Evolutionary conservation across 92 coral and sea anemone species (phyloP), one percentile per base, ranked within the genome.

Genomic region (Hydrozoanthus gracilis): DNA sequence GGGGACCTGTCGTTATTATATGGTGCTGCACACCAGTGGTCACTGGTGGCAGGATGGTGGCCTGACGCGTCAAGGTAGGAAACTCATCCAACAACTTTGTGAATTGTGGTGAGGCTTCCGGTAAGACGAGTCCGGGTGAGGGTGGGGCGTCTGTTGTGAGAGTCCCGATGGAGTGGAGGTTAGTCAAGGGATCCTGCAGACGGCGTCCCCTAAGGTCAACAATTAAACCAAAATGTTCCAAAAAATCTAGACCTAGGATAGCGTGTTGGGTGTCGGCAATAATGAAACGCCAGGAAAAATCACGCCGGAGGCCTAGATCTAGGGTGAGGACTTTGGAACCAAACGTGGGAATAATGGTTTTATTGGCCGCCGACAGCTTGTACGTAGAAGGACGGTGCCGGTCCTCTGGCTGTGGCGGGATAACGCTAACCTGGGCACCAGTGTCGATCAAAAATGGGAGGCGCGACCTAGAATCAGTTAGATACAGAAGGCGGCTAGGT

Each of bases 371-470:
- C 58, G 58, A 5, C 58, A 52, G 55, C 51, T 77, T 14, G 51
- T 51, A 77, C 58, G 58, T 5, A 52, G 58, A 52, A 52, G 58
- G 58, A 46, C 55, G 39, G 7, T 77, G 83, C 12, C 83, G 65
- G 44, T 77, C 83, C 14, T 55, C 27, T 46, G 55, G 17, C 7
- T 3, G 51, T 20, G 83, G 83, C 51, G 83, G 64, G 51, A 77
- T 14, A 39, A 77, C 64, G n/a, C 83, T 77, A 27, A 77, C 83
- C 15, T 77, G 61, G 18, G 83, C 83, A 39, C 83, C 83, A 45
- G 64, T 77, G 64, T 77, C 73, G 3, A 79, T 27, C 13, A 79
- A 39, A 61, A 79, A 79, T 20, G 20, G 73, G 44, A 52, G 85
- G 17, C 48, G 65, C 46, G 48, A 60, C 27, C 73, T 50, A 6